Percentiles rank a stretch among this genome's conserved stretches.
phyloP scores from a whole-genome alignment of 2,113 vertebrate genomes.

The Antechinus flavipes region DNA sequence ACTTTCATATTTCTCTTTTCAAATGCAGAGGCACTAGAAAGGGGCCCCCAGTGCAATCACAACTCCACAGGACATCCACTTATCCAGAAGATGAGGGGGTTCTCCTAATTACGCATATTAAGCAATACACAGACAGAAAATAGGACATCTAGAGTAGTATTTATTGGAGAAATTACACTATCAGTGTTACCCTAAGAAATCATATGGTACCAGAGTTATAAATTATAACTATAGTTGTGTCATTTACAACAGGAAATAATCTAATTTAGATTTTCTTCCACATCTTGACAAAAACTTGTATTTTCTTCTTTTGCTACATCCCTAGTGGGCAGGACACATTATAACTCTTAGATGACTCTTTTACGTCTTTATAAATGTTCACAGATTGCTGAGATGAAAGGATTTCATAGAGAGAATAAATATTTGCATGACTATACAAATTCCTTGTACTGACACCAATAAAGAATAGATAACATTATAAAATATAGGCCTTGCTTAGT shows the following conservation, averaged over 20 bases:
- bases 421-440: neutral
- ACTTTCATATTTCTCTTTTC: neutral
- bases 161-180: neutral
- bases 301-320: neutral
- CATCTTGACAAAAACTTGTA: neutral
- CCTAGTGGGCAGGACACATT: neutral
- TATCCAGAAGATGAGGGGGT: neutral
- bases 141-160: neutral
- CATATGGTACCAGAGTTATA: neutral
- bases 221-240: conserved; percentile 4
- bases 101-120: neutral
- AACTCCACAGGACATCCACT: neutral
- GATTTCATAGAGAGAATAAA: conserved; percentile 38
- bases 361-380: conserved; percentile 6
- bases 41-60: neutral
- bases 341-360: conserved; percentile 4
- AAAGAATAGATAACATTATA: conserved; percentile 2
- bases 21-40: neutral
- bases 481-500: conserved; percentile 1
- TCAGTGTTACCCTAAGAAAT: neutral
- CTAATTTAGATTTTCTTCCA: neutral
- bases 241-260: neutral
- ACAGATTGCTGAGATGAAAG: neutral
- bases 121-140: conserved; percentile 10
- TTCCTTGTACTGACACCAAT: neutral